Conservation (phyloP, 2,113 vertebrate species). For the Clinocottus analis region DNA sequence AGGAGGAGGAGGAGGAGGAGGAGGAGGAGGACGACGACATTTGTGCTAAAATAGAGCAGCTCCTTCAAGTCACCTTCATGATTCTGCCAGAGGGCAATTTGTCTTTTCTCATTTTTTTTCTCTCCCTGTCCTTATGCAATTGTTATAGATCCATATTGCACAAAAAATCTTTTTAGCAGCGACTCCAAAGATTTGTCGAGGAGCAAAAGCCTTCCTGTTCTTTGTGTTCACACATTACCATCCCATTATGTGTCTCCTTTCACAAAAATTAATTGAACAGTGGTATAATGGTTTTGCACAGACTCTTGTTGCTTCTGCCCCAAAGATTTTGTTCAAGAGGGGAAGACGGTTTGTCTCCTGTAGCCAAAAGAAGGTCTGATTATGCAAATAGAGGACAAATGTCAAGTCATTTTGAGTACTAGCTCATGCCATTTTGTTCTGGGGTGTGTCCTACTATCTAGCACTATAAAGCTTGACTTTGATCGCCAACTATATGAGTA, state of each 20-base stretch:
- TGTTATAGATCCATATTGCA: slow-evolving; percentile 73
- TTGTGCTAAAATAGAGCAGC: slow-evolving; percentile 74
- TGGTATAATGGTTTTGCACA: slow-evolving; percentile 57
- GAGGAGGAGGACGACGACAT: slow-evolving; percentile 1
- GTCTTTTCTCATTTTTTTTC: slow-evolving; percentile 54
- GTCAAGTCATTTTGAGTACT: slow-evolving; percentile 25
- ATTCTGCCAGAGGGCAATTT: slow-evolving; percentile 70
- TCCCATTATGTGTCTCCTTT: slow-evolving; percentile 73
- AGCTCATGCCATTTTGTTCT: slow-evolving; percentile 30
- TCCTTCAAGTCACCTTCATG: slow-evolving; percentile 80
- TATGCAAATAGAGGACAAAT: slow-evolving; percentile 30
- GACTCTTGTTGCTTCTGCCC: slow-evolving; percentile 52
- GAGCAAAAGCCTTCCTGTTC: slow-evolving; percentile 70
- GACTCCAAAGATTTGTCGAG: slow-evolving; percentile 69
- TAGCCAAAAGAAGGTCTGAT: slow-evolving; percentile 24
- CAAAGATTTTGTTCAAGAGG: slow-evolving; percentile 35
- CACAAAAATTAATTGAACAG: slow-evolving; percentile 64
- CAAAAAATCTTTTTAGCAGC: slow-evolving; percentile 66
- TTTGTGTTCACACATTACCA: slow-evolving; percentile 75
- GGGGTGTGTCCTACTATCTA: slow-evolving; percentile 23
- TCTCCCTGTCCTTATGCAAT: slow-evolving; percentile 68
- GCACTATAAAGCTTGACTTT: neutral
- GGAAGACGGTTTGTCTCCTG: slow-evolving; percentile 28
- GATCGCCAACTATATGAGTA: neutral
- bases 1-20: slow-evolving; percentile 52